These are phyloP conservation scores for Apodemus agrarius DNA, from an alignment of 2,797 vertebrate species.

Conservation along the genomic window DNA sequence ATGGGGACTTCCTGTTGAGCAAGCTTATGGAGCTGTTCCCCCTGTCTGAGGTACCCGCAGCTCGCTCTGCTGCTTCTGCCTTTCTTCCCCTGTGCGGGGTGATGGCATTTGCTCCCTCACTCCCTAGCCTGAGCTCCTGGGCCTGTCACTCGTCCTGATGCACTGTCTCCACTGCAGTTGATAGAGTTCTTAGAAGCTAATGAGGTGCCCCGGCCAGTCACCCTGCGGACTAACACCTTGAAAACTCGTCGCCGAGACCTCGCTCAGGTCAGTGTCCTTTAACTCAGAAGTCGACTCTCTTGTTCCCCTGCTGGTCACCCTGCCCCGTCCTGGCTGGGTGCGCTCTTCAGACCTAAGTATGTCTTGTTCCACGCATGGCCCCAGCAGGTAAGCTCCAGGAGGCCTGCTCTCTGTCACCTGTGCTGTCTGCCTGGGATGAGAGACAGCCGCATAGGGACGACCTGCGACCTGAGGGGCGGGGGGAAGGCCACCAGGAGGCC, in stretches of 20 bases:
- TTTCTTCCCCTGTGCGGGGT: neutral
- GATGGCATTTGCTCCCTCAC: neutral
- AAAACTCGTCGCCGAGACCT: conserved; percentile 97
- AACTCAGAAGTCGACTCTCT: neutral
- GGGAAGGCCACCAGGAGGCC: neutral
- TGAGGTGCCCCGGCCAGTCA: conserved; percentile 96
- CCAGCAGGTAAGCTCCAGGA: neutral
- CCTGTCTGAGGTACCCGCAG: conserved; percentile 92
- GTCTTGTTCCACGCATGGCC: neutral
- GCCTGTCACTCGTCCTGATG: neutral
- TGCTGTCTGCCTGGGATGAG: neutral
- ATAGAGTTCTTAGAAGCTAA: conserved; percentile 98
- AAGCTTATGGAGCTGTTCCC: conserved; percentile 96
- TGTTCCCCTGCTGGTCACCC: neutral
- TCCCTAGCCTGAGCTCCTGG: neutral
- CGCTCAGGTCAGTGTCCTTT: conserved; percentile 89
- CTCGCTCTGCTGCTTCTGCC: neutral
- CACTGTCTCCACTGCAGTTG: conserved; percentile 86
- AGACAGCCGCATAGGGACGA: neutral
- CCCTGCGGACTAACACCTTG: conserved; percentile 97
- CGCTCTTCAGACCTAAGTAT: neutral
- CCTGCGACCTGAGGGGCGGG: neutral
- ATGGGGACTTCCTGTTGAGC: conserved; percentile 93
- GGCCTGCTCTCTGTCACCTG: too few relatives aligned
- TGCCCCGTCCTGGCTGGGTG: neutral